Percentiles rank a stretch among this genome's conserved stretches.
Evolutionary conservation across 2,113 vertebrate genomes (phyloP).

Genomic region (Pangasianodon hypophthalmus): DNA sequence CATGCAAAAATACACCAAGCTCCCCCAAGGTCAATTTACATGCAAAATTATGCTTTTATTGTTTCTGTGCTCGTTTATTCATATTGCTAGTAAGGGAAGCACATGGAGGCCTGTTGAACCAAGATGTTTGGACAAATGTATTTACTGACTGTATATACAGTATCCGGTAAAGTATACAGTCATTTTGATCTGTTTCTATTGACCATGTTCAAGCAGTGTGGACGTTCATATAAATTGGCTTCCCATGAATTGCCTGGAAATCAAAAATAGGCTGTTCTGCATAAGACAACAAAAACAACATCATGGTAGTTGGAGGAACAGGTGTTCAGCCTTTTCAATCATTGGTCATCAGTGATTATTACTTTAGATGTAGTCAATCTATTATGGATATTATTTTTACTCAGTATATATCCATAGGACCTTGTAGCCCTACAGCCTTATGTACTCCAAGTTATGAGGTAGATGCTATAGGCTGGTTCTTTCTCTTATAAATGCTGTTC

Average conservation of each 20-base stretch:
- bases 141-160: not conserved
- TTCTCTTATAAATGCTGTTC: too few relatives aligned
- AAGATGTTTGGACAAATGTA: conserved; percentile 1
- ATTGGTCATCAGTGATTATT: not conserved
- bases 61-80: conserved; percentile 26
- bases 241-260: conserved; percentile 5
- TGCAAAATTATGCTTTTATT: conserved; percentile 5
- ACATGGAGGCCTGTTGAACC: not conserved
- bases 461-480: not conserved
- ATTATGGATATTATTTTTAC: not conserved
- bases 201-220: not conserved
- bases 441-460: not conserved
- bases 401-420: not conserved
- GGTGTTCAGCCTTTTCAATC: not conserved
- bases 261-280: conserved; percentile 27
- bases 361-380: not conserved
- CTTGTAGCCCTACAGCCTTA: not conserved
- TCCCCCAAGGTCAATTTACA: conserved; percentile 23
- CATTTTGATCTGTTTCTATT: not conserved
- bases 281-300: conserved; percentile 13
- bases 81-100: not conserved
- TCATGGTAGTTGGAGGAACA: not conserved
- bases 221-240: not conserved
- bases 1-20: not conserved
- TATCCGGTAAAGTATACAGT: not conserved